Evolutionary conservation across 2,888 invertebrate genomes (phyloP).

Genomic region (Gryllus longicercus): DNA sequence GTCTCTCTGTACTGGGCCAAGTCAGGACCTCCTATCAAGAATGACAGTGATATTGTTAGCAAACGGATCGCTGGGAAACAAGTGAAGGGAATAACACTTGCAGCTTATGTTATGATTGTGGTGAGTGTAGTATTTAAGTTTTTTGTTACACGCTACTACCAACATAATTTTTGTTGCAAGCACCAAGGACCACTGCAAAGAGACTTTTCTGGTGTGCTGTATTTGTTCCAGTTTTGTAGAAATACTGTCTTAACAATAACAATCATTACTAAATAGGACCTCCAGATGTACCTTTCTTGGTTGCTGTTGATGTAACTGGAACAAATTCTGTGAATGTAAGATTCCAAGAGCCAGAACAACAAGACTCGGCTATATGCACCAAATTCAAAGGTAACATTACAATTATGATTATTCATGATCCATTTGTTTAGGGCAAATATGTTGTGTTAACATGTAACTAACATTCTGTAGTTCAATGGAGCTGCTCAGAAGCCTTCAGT

Average conservation of each 20-base stretch:
- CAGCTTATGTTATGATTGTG: too few relatives aligned
- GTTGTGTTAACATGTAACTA: not conserved
- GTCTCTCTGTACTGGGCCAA: not conserved
- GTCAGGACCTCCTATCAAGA: not conserved
- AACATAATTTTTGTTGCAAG: too few relatives aligned
- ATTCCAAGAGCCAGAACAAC: constrained; percentile 65
- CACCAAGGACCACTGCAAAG: too few relatives aligned
- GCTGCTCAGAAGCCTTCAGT: constrained; percentile 77
- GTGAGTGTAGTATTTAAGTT: too few relatives aligned
- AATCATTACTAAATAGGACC: constrained; percentile 50
- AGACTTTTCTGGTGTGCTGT: too few relatives aligned
- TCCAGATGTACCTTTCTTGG: constrained; percentile 76
- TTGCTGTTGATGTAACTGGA: constrained; percentile 65
- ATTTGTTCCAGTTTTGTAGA: not conserved
- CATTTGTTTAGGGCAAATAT: not conserved
- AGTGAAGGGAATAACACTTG: too few relatives aligned
- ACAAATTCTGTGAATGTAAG: constrained; percentile 64
- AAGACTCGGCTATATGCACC: constrained; percentile 77
- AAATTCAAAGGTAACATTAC: constrained; percentile 76
- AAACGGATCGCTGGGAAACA: not conserved
- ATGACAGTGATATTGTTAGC: not conserved
- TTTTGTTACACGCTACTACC: too few relatives aligned
- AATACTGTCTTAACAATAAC: not conserved
- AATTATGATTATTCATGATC: constrained; percentile 31
- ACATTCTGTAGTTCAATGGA: constrained; percentile 81